Evolutionary conservation across 2,888 invertebrate genomes (phyloP).

Genomic region (Hypolimnas misippus): DNA sequence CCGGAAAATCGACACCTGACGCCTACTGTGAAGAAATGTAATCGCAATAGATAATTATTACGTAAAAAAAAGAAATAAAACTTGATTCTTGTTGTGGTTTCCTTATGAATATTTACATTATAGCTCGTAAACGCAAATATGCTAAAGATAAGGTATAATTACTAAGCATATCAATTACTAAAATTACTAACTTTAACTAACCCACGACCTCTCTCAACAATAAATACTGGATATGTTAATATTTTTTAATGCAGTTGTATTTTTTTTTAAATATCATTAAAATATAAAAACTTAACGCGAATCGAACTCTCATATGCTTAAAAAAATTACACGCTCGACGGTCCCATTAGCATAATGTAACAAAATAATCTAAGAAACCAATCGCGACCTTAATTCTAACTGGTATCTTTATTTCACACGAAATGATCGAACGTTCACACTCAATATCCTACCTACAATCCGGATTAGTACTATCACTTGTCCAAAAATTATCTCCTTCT

Average conservation of each 20-base stretch:
- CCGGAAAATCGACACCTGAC: slow-evolving; percentile 52
- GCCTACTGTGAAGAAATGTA: slow-evolving; percentile 12
- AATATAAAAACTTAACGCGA: background rate
- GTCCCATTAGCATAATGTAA: slow-evolving; percentile 27
- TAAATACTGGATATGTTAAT: background rate
- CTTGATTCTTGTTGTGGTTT: no score
- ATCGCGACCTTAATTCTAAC: slow-evolving; percentile 22
- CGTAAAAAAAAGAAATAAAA: background rate
- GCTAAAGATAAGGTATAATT: background rate
- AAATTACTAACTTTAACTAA: background rate
- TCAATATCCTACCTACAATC: slow-evolving; percentile 37
- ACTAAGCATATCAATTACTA: background rate
- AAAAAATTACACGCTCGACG: slow-evolving; percentile 17
- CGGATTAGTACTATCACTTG: slow-evolving; percentile 51
- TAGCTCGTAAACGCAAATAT: background rate
- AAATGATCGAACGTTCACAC: slow-evolving; percentile 44
- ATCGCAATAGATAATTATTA: background rate
- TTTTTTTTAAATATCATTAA: background rate
- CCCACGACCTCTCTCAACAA: background rate
- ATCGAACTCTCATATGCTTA: background rate
- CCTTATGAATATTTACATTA: no score
- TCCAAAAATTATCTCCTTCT: slow-evolving; percentile 55
- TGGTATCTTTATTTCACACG: slow-evolving; percentile 43
- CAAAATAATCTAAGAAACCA: slow-evolving; percentile 32
- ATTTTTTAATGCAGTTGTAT: background rate